phyloP scores from a whole-genome alignment of 1,140 invertebrate genomes.

The Arctopsyche grandis region DNA sequence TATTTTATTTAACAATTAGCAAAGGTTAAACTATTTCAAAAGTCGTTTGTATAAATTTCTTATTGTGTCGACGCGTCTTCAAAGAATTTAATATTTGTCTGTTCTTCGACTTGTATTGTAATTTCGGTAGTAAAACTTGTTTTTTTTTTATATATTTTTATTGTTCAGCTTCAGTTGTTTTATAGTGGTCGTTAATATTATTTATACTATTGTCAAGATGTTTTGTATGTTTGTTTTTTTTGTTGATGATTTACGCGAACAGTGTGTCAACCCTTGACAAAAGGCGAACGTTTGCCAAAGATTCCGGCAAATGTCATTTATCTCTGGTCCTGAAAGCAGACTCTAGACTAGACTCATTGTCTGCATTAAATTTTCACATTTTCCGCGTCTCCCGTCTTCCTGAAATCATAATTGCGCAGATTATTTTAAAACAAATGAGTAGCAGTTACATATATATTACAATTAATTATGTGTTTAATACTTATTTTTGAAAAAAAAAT shows the following conservation, averaged over 20 bases:
- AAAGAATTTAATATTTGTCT: no score
- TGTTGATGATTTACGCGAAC: constrained; percentile 16
- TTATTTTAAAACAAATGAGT: not conserved
- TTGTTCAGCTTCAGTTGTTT: not conserved
- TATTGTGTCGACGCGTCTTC: no score
- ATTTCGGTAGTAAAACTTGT: no score
- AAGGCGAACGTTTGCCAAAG: constrained; percentile 20
- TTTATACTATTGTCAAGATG: not conserved
- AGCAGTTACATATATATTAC: not conserved
- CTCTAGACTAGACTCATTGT: constrained; percentile 5
- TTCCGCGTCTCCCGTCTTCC: not conserved
- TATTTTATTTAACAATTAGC: no score
- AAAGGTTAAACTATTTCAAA: no score
- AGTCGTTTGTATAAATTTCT: no score
- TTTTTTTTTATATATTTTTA: not conserved
- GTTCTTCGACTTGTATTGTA: no score
- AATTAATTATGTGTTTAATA: no score
- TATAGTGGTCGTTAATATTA: not conserved
- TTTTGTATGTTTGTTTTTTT: constrained; percentile 23
- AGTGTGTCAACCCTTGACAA: constrained; percentile 35
- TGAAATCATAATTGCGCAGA: not conserved
- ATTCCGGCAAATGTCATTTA: constrained; percentile 34
- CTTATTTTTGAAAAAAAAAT: no score
- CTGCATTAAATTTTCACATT: not conserved
- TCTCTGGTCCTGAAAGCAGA: not conserved